Base-by-base conservation (phyloP, 2,113 vertebrate species). In the Mus spicilegus region DNA sequence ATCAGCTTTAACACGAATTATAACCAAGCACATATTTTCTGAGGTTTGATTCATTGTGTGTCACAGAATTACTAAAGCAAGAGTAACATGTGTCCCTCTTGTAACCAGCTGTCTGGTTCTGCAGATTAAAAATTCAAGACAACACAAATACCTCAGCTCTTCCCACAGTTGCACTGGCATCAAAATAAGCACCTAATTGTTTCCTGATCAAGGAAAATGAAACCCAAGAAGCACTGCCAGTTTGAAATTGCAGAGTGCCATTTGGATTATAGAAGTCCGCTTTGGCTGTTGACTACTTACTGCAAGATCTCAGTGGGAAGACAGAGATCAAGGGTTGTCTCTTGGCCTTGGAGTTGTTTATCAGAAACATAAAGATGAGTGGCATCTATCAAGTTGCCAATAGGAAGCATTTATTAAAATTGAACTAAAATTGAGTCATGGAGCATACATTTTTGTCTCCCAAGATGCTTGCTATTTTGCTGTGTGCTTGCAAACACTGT, bases 181-280 rank as follows among this genome's bases (percentile, higher is more conserved):
- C 70, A 67, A 92, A 96, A 97, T 97, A 97, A 98, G 58, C 70
- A 9, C 78, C 93, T 96, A 91, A 94, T 97, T 98, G 97, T 98
- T 96, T 93, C 75, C 54, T 90, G 89, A 78, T 95, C 78, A 90
- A 91, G 78, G 78, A 90, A 94, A 97, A 94, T 67, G 91, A 97
- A 96, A 95, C 78, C 58, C 84, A 94, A 87, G 84, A 87, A 96
- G 96, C 63, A 28, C 90, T 95, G 97, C 97, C 96, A 97, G 90
- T 89, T 89, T 70, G 89, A 96, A 95, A 95, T 91, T 96, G 89
- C 90, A 93, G 75, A 93, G 89, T 94, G 96, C 96, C 96, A 90
- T 96, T 97, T 98, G 94, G 94, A 96, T 96, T 96, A 95, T 42
- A 93, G 95, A 96, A 84, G 73, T 96, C 96, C 46, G 5, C 97